phyloP scores from a whole-genome alignment of 2,113 vertebrate species.

The Spilogale gracilis region DNA sequence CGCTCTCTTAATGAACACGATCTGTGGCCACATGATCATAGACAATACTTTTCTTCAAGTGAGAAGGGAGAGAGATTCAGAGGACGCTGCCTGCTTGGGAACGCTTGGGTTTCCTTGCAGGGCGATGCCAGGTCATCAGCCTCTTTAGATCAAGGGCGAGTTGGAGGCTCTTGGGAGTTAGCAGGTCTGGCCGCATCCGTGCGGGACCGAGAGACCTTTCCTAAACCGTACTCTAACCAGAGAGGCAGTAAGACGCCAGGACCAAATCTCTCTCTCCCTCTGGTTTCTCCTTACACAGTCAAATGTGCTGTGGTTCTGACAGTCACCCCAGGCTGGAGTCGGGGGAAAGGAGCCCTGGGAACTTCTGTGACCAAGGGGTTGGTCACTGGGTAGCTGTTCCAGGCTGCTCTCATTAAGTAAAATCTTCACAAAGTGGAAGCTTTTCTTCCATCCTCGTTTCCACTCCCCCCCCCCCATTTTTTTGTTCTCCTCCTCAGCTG shows the following conservation, averaged over 20 bases:
- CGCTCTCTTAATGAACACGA: not conserved
- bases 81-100: not conserved
- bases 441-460: constrained; percentile 31
- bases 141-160: not conserved
- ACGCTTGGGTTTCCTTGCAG: not conserved
- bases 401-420: constrained; percentile 61
- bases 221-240: not conserved
- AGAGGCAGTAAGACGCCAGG: not conserved
- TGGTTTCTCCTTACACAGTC: not conserved
- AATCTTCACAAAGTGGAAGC: constrained; percentile 44
- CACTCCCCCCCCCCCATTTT: not conserved
- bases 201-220: not conserved
- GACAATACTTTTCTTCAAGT: constrained; percentile 23
- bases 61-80: not conserved
- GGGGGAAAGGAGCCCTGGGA: not conserved
- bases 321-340: not conserved
- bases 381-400: constrained; percentile 1
- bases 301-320: not conserved
- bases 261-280: not conserved
- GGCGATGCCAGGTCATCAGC: not conserved
- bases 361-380: not conserved
- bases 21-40: not conserved
- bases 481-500: constrained; percentile 71
- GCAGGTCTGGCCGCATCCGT: not conserved
- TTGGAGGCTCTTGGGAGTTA: not conserved